Conservation (phyloP, 2,797 vertebrate species). For the Spatula versicolor region DNA sequence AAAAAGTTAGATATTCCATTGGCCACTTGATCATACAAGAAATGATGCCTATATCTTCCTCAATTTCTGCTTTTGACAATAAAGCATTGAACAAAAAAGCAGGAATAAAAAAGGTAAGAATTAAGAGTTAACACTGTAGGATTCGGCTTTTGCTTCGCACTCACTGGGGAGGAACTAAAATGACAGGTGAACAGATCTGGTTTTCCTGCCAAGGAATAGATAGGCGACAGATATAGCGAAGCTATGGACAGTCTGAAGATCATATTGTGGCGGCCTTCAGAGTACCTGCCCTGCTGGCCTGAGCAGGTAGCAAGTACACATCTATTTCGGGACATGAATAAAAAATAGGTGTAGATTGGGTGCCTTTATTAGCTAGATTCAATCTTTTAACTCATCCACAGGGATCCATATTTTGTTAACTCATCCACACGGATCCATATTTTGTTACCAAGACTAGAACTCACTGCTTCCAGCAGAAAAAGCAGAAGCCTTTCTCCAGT, state of each 20-base stretch:
- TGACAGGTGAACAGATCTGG: constrained; percentile 25
- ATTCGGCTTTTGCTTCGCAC: neutral
- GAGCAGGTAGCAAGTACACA: neutral
- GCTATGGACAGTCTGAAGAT: neutral
- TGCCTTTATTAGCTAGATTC: neutral
- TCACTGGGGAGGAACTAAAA: neutral
- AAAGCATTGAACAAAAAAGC: neutral
- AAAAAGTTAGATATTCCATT: neutral
- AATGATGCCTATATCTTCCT: constrained; percentile 17
- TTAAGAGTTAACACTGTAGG: neutral
- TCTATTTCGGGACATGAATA: neutral
- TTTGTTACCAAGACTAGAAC: neutral
- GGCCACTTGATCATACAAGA: constrained; percentile 8
- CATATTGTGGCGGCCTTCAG: neutral
- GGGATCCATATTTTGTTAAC: neutral
- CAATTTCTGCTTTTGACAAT: constrained; percentile 17
- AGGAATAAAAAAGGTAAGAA: constrained; percentile 20
- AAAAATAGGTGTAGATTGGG: neutral
- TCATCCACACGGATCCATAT: rapidly evolving
- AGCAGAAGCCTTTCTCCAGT: neutral
- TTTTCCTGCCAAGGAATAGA: neutral
- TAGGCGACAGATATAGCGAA: neutral
- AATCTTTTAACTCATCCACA: neutral
- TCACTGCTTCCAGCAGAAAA: neutral
- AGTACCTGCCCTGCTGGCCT: neutral